phyloP scores from a whole-genome alignment of 2,888 invertebrate genomes.

The Sycophila texana region DNA sequence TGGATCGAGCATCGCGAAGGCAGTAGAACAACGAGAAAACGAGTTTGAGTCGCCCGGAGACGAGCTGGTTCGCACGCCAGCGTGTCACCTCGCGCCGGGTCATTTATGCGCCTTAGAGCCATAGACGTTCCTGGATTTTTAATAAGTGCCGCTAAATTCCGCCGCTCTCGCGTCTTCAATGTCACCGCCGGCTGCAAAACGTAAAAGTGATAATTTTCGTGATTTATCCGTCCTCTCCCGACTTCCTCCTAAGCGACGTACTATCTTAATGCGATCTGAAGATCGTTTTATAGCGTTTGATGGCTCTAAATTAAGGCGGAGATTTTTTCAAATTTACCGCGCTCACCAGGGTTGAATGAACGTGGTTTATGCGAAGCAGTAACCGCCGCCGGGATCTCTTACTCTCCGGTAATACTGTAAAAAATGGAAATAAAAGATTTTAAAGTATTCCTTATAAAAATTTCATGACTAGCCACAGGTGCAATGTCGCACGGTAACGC shows the following conservation, averaged over 20 bases:
- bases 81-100: slow-evolving; percentile 25
- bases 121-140: slow-evolving; percentile 36
- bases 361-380: background rate
- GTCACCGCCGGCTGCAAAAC: slow-evolving; percentile 8
- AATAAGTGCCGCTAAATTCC: slow-evolving; percentile 15
- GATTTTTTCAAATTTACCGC: slow-evolving; percentile 3
- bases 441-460: too few species aligned
- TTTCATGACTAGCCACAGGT: too few species aligned
- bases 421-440: too few species aligned
- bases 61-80: slow-evolving; percentile 27
- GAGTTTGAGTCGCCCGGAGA: slow-evolving; percentile 12
- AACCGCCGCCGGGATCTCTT: too few species aligned
- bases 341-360: background rate
- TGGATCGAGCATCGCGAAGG: slow-evolving; percentile 9
- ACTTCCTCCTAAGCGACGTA: slow-evolving; percentile 17
- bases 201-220: slow-evolving; percentile 28
- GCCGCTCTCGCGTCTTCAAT: background rate
- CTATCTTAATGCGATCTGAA: background rate
- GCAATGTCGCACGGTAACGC: too few species aligned
- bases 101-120: slow-evolving; percentile 6
- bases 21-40: background rate
- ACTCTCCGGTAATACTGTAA: too few species aligned
- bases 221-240: background rate
- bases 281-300: background rate
- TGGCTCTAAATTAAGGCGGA: background rate